Base-by-base conservation (phyloP, 2,113 vertebrate species). In the Camelus bactrianus region DNA sequence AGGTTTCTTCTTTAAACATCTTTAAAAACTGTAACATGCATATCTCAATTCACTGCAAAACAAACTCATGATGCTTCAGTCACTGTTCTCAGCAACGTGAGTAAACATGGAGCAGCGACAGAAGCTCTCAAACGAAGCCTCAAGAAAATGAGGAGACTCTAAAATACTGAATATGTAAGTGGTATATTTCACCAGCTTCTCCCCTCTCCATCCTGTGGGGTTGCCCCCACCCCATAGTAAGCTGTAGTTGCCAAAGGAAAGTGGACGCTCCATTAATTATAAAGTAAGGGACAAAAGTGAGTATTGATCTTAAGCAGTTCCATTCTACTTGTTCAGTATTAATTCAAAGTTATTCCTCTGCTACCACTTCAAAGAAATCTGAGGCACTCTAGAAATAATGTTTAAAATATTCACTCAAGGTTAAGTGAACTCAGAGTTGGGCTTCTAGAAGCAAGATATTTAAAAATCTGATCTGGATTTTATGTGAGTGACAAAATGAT, bases 281-380 rank as follows among this genome's bases (percentile, higher is more conserved):
- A 96, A 95, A 94, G 72, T 70, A 98, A 97, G 96, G 93, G 79
- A 12, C 95, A 98, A 89, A 98, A 97, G 97, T 96, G 84, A 81
- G 75, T 72, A 97, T 97, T 97, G 98, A 97, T 98, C 87, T 97
- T 92, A 95, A 98, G 73, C 82, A 93, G 72, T 97, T 98, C 96
- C 97, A 65, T 95, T 97, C 95, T 76, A 95, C 93, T 97, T 90
- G 56, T 48, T 97, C 30, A 46, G 97, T 97, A 96, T 98, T 98
- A 98, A 97, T 96, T 97, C 97, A 80, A 97, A 94, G 95, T 92
- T 98, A 93, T 30, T 98, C 94, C 98, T 98, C 85, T 91, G 94
- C 82, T 97, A 80, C 86, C 77, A n/a, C 96, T 98, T 79, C 26
- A 96, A 77, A 85, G 95, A 91, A 95, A 81, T 88, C 54, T 69